Base-by-base conservation (phyloP, 2,888 invertebrate genomes). In the Blastobasis lacticolella region DNA sequence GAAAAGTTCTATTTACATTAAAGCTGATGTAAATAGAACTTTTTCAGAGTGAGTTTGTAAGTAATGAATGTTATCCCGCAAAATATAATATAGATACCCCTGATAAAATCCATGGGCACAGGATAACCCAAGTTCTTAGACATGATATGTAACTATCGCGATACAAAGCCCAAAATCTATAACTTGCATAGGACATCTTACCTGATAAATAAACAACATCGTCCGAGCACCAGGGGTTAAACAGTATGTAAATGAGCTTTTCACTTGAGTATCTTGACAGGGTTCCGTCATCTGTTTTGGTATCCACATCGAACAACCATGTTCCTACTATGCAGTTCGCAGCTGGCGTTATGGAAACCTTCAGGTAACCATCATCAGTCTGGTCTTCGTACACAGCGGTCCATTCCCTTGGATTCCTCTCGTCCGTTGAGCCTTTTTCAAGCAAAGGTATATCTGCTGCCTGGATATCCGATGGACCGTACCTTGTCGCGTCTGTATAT, bases 201-300 rank as follows among this genome's bases (percentile, higher is more conserved):
- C 95, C 93, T 89, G 90, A 89, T 84, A 91, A 75, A 60, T 90
- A 91, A 6, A 91, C 91, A 63, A 90, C 91, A 66, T 93, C 93
- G 49, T 90, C 89, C 41, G 88, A 81, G 71, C 95, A 94, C 97
- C 97, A 97, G 0, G 97, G 95, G 82, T 97, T 97, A 72, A 95
- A 97, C 4, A 97, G 89, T 1, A 97, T 81, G 69, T 94, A 96
- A 57, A 97, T 91, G 10, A 92, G 92, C 51, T 92, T 90, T 5
- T 93, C 92, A 71, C 95, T 92, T 10, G 92, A 91, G 75, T 92
- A 95, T 59, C 94, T 94, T 51, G 94, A 87, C 0, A 95, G 92
- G 44, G 91, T 92, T 51, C 92, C 91, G 48, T 90, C 89, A 49
- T 89, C 89, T 49, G 92, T 81, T 75, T 92, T 95, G 0, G 95